Base-by-base conservation (phyloP, 2,888 invertebrate genomes). In the Apotomis capreana region DNA sequence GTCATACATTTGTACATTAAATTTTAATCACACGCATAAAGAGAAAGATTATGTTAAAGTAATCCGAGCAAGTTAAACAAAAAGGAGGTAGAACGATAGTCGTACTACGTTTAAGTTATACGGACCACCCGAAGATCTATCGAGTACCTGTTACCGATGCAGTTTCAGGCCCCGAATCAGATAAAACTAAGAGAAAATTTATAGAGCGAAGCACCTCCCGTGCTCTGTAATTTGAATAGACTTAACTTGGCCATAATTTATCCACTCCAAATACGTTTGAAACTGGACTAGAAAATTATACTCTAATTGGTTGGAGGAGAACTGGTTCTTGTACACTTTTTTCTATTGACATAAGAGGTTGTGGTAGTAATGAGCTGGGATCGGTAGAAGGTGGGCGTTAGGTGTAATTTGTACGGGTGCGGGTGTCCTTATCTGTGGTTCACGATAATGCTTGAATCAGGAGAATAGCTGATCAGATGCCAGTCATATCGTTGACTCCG, bases 351-450 rank as follows among this genome's bases (percentile, higher is more conserved):
- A 26, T 64, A 55, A 64, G 64, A 55, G 15, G 26, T 46, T 55
- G 26, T 5, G 55, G 44, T 12, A 46, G 26, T 36, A 3, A 57
- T 4, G 52, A 44, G 51, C 57, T 6, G 40, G 12, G 58, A 65
- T 60, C 59, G 46, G 59, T 46, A 36, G 46, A 54, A 64, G 59
- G 54, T 54, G 46, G 13, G 65, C 54, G 60, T 60, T 59, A 13
- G 52, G 15, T 54, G 60, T 54, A 60, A 60, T 60, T 60, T 65
- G 60, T 15, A 37, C 26, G 59, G 15, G 54, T 13, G 46, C 26
- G 59, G 15, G 54, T 13, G 46, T 70, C 46, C 60, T 65, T 65
- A 65, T 70, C 60, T 60, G 46, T 40, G n/a, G 58, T 70, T 64
- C 52, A 64, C 52, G 64, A 54, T 49, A 58, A 69, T 60, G 40